Evolutionary conservation across 2,797 vertebrate species (phyloP).

Genomic region (Lerista edwardsae): DNA sequence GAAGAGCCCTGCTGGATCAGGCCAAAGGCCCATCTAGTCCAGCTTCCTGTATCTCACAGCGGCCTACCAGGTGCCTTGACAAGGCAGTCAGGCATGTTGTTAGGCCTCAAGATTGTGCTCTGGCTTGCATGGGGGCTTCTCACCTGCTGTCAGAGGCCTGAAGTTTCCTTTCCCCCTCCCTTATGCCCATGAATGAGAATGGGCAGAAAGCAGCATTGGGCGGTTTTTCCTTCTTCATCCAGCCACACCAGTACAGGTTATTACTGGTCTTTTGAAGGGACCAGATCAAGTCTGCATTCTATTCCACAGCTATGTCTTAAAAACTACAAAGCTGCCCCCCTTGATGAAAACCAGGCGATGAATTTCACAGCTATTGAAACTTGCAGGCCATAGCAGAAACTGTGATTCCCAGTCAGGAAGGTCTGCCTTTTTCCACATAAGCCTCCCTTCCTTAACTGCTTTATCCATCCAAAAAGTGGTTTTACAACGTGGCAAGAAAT

Average conservation of each 20-base stretch:
- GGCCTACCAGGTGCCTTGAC: too few species aligned
- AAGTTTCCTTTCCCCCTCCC: background rate
- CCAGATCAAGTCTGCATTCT: background rate
- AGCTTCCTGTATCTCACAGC: too few species aligned
- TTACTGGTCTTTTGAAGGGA: background rate
- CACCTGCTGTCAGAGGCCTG: background rate
- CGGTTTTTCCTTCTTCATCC: background rate
- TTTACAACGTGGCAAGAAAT: background rate
- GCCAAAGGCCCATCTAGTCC: too few species aligned
- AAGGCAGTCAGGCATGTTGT: too few species aligned
- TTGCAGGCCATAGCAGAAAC: slow-evolving; percentile 36
- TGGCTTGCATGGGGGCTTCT: background rate
- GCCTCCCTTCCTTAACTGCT: too few species aligned
- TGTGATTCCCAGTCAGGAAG: slow-evolving; percentile 3
- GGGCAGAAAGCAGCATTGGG: background rate
- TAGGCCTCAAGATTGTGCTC: too few species aligned
- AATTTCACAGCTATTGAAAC: slow-evolving; percentile 16
- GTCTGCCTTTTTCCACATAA: too few species aligned
- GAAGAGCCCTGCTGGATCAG: too few species aligned
- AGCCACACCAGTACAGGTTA: background rate
- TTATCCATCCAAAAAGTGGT: too few species aligned
- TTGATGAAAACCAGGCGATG: background rate
- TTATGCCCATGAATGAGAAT: background rate
- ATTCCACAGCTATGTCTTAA: slow-evolving; percentile 13
- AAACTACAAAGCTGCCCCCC: background rate